Conservation (phyloP, 1,140 invertebrate species). For the Cydia splendana region DNA sequence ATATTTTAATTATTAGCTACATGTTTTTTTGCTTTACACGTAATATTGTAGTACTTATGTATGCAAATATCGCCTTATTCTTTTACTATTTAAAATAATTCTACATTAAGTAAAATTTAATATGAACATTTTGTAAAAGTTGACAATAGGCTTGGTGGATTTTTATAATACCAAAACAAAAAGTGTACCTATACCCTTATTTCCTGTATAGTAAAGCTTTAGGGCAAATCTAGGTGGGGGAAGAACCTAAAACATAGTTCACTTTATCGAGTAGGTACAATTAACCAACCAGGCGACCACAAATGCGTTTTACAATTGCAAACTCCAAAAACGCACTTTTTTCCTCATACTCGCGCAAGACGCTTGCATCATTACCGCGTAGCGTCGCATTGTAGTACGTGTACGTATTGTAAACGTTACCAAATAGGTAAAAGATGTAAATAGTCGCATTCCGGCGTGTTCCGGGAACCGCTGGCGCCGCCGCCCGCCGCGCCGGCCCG, state of each 20-base stretch:
- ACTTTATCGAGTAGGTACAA: not conserved
- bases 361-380: slow-evolving; percentile 30
- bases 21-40: not conserved
- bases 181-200: not conserved
- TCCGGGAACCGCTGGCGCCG: slow-evolving; percentile 64
- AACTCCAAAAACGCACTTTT: slow-evolving; percentile 1
- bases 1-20: not conserved
- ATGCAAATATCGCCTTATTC: not conserved
- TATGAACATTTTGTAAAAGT: too few relatives aligned
- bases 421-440: slow-evolving; percentile 78
- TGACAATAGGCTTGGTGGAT: too few relatives aligned
- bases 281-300: not conserved
- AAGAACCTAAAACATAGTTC: not conserved
- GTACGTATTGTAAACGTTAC: slow-evolving; percentile 71
- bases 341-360: slow-evolving; percentile 10
- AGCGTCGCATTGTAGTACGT: slow-evolving; percentile 52
- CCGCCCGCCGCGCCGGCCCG: slow-evolving; percentile 46
- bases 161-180: not conserved
- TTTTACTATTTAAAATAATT: too few relatives aligned
- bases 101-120: too few relatives aligned
- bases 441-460: slow-evolving; percentile 70
- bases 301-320: not conserved
- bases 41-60: not conserved
- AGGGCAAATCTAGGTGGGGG: not conserved
- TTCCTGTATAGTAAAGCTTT: not conserved